phyloP scores from a whole-genome alignment of 2,113 vertebrate species.

The Nycticebus coucang region DNA sequence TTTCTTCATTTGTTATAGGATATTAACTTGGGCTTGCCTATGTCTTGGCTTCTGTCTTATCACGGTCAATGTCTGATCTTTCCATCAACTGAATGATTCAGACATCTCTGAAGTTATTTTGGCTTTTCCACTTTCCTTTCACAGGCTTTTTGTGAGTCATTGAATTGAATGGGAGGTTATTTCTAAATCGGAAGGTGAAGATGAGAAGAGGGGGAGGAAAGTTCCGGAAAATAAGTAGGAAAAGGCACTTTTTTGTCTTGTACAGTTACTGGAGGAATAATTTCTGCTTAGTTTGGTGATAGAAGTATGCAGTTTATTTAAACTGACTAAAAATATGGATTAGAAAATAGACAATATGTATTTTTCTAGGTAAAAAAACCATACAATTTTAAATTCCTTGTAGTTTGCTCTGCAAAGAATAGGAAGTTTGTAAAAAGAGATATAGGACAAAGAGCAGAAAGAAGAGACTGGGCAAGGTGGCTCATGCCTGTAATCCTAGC shows the following conservation, averaged over 20 bases:
- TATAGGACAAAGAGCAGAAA: constrained; percentile 27
- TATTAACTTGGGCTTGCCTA: constrained; percentile 18
- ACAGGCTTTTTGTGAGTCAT: constrained; percentile 75
- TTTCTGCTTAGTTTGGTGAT: constrained; percentile 58
- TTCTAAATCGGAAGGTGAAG: constrained; percentile 80
- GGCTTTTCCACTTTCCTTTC: constrained; percentile 75
- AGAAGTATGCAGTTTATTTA: constrained; percentile 58
- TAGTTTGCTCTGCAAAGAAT: constrained; percentile 51
- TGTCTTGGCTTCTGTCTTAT: constrained; percentile 38
- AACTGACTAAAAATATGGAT: constrained; percentile 55
- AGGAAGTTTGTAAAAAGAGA: constrained; percentile 44
- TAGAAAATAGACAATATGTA: constrained; percentile 13
- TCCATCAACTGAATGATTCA: constrained; percentile 68
- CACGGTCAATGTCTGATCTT: constrained; percentile 62
- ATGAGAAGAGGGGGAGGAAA: constrained; percentile 72
- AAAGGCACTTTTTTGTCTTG: constrained; percentile 66
- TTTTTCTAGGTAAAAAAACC: neutral
- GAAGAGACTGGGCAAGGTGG: neutral
- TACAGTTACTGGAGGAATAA: constrained; percentile 64
- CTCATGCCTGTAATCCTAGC: too few relatives aligned
- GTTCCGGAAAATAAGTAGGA: constrained; percentile 70
- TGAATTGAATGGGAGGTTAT: constrained; percentile 78
- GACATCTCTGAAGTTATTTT: constrained; percentile 73
- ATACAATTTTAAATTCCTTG: constrained; percentile 7
- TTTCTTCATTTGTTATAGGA: constrained; percentile 6